phyloP scores from a whole-genome alignment of 2,888 invertebrate species.

The Leistus spinibarbis region DNA sequence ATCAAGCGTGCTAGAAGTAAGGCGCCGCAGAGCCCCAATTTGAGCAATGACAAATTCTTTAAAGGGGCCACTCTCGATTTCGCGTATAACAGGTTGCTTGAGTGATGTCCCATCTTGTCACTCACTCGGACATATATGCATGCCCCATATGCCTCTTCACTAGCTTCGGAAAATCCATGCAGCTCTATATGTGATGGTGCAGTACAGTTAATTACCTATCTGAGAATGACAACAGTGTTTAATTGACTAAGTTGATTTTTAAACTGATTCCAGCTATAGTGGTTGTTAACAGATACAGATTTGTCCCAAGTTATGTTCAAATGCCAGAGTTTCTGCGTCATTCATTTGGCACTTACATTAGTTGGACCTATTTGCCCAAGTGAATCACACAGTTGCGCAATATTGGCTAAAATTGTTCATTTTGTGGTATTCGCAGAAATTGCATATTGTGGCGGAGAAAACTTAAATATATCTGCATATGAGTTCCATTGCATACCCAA shows the following conservation, averaged over 20 bases:
- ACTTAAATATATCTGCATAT: too few relatives aligned
- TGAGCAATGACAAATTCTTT: constrained; percentile 43
- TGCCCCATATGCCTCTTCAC: constrained; percentile 11
- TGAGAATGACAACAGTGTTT: not conserved
- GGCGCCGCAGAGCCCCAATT: constrained; percentile 46
- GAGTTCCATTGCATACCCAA: too few relatives aligned
- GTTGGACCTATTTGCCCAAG: constrained; percentile 31
- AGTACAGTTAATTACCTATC: not conserved
- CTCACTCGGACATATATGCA: not conserved
- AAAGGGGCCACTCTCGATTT: constrained; percentile 39
- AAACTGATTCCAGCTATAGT: not conserved
- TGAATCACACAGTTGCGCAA: not conserved
- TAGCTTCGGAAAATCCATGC: constrained; percentile 16
- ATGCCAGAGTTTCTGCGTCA: constrained; percentile 42
- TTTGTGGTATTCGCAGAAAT: not conserved
- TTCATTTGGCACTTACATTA: constrained; percentile 41
- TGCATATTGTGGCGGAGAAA: too few relatives aligned
- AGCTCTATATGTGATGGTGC: constrained; percentile 1
- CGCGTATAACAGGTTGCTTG: not conserved
- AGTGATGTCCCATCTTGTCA: not conserved
- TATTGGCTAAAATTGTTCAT: not conserved
- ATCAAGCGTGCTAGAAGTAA: constrained; percentile 42
- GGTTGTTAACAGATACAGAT: not conserved
- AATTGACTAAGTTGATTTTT: not conserved
- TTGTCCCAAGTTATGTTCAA: constrained; percentile 7